Percentiles rank a stretch among this genome's conserved stretches.
Conservation (phyloP, 2,888 invertebrate species). For the Pecten maximus region DNA sequence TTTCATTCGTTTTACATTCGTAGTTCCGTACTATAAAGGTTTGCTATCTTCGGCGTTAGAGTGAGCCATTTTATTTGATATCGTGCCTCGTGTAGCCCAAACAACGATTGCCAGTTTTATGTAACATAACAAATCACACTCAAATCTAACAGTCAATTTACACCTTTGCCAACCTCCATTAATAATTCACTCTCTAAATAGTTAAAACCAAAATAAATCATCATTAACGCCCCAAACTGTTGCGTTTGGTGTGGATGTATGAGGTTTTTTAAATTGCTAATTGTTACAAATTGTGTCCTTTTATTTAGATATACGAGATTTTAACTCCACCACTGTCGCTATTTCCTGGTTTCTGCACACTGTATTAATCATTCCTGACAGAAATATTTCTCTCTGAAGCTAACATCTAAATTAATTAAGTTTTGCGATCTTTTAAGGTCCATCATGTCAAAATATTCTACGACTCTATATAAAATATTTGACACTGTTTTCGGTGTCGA, state of each 20-base stretch:
- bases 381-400: not conserved
- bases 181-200: too few species aligned
- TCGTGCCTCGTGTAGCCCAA: too few species aligned
- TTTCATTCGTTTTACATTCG: too few species aligned
- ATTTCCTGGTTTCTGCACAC: not conserved
- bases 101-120: too few species aligned
- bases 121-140: too few species aligned
- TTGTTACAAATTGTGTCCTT: not conserved
- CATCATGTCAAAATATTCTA: not conserved
- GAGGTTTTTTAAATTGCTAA: not conserved
- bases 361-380: not conserved
- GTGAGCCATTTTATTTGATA: too few species aligned
- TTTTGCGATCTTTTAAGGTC: not conserved
- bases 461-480: too few species aligned
- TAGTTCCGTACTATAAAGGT: too few species aligned
- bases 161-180: too few species aligned
- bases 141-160: too few species aligned
- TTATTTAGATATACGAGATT: not conserved
- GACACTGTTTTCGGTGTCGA: too few species aligned
- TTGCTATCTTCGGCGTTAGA: too few species aligned
- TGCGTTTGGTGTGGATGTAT: not conserved
- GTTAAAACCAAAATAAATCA: not conserved
- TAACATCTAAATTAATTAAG: not conserved
- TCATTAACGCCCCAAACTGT: not conserved
- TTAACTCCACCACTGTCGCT: not conserved